Percentiles rank a stretch among this genome's conserved stretches.
These are phyloP conservation scores for Scomberomorus guttatus DNA, from an alignment of 2,797 vertebrate species.

Conservation along the genomic window DNA sequence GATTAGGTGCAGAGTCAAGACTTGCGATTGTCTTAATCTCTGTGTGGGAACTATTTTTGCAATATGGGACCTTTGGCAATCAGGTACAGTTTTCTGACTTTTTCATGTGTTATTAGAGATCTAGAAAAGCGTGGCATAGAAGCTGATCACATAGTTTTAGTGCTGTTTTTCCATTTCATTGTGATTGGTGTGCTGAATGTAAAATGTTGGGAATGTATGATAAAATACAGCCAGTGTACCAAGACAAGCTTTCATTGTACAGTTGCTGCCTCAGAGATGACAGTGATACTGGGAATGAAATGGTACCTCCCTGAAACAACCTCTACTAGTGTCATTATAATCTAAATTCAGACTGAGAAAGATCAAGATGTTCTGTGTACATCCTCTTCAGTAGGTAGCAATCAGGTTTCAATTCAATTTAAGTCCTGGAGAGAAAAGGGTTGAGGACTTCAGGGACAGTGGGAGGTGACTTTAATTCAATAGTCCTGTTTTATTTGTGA, in stretches of 20 bases:
- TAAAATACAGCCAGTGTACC: not conserved
- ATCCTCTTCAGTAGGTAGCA: conserved; percentile 5
- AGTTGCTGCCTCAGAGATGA: not conserved
- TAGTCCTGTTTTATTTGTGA: conserved; percentile 25
- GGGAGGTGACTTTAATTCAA: conserved; percentile 33
- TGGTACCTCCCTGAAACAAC: not conserved
- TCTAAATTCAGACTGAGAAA: conserved; percentile 20
- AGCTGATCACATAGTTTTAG: not conserved
- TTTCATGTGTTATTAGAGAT: conserved; percentile 2
- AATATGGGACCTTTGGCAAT: conserved; percentile 54
- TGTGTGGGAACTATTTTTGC: conserved; percentile 57
- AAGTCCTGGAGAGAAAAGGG: not conserved
- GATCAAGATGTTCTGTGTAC: conserved; percentile 15
- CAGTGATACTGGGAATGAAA: not conserved
- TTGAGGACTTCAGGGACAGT: not conserved
- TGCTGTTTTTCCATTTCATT: not conserved
- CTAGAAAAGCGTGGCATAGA: not conserved
- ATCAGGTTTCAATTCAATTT: not conserved
- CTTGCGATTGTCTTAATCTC: conserved; percentile 38
- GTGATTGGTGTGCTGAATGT: not conserved
- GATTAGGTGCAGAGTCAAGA: conserved; percentile 55
- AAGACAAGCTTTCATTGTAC: not conserved
- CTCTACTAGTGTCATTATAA: conserved; percentile 2
- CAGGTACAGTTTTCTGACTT: conserved; percentile 66
- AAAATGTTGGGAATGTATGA: not conserved